Base-by-base conservation (phyloP, 1,140 invertebrate species). In the Bombyx mandarina region DNA sequence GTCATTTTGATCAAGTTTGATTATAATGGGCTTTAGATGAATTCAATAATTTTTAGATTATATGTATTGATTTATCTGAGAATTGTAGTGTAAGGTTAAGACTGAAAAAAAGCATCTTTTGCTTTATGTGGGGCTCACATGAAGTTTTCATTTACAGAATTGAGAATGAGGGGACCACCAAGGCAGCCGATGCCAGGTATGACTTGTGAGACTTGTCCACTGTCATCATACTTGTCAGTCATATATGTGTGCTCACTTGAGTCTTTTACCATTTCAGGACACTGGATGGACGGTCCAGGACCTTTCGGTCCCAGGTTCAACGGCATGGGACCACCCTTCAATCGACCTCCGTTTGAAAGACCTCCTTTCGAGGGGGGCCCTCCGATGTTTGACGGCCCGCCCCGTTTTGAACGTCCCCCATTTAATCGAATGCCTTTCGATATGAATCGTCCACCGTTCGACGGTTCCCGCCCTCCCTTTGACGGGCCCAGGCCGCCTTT, bases 81-180 rank as follows among this genome's bases (percentile, higher is more conserved):
- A 35, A 35, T 3, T 35, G 2, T 35, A 35, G 26, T 35, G 26
- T 35, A 35, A 35, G 4, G 4, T 3, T 35, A 35, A 3, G 26
- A 35, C 26, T 35, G 26, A 35, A 6, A 43, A 35, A 18, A 18
- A 18, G 12, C 12, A n/a, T 18, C 12, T 18, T 18, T 49, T 47
- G 45, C 48, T 12, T 49, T 7, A 9, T n/a, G 12, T 49, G 26
- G 26, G 10, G 56, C 43, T 51, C 18, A 45, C 55, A 56, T n/a
- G 62, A 50, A 60, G 55, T 77, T 81, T 72, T 54, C 65, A 73
- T 82, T 85, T 80, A 58, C 84, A 85, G 84, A 88, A 52, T 66
- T 83, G 64, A 77, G 84, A 80, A 84, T 88, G 80, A 71, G 84
- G 75, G 79, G 82, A 56, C 84, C 83, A 55, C 75, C 76, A 57